Base-by-base conservation (phyloP, 2,888 invertebrate genomes). In the Urechis unicinctus region DNA sequence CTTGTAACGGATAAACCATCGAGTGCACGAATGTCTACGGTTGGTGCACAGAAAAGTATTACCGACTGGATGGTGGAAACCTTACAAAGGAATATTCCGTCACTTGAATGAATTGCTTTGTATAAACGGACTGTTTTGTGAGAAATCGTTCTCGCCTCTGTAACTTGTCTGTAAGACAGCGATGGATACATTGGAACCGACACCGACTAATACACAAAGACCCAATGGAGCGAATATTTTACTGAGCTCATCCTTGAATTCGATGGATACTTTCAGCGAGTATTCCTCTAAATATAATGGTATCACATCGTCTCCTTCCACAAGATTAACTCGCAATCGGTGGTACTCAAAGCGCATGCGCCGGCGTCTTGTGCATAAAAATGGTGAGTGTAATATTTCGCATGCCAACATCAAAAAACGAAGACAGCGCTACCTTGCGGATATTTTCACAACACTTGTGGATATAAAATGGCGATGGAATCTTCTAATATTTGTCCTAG, bases 311-410 rank as follows among this genome's bases (percentile, higher is more conserved):
- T 9, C 36, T 9, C 9, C 36, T 9, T 36, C 36, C 17, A 13
- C 36, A 13, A 9, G 36, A 9, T 17, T 36, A 9, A 9, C 9
- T 36, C 9, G 36, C 9, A 36, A 17, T 36, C 9, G 26, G 25
- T 3, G 28, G 42, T 42, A 42, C 5, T 30, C 30, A 9, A 50
- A 50, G 31, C 17, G 36, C 36, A 36, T 45, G 26, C 62, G 73
- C 30, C 61, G 73, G 50, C 85, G 96, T 75, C 90, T 96, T 59
- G 91, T 97, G 66, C 91, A 93, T 82, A 97, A 97, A 79, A 94
- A 95, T 81, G 96, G 97, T 63, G 95, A 95, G 79, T 94, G 94
- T 81, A 97, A 97, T 82, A 91, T 97, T 65, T 89, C 91, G 64
- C 93, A 94, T 81, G 91, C 90, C 57, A 91, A 92, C 59, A 93